Evolutionary conservation across 2,797 vertebrate genomes (phyloP).

Genomic region (Salarias fasciatus): DNA sequence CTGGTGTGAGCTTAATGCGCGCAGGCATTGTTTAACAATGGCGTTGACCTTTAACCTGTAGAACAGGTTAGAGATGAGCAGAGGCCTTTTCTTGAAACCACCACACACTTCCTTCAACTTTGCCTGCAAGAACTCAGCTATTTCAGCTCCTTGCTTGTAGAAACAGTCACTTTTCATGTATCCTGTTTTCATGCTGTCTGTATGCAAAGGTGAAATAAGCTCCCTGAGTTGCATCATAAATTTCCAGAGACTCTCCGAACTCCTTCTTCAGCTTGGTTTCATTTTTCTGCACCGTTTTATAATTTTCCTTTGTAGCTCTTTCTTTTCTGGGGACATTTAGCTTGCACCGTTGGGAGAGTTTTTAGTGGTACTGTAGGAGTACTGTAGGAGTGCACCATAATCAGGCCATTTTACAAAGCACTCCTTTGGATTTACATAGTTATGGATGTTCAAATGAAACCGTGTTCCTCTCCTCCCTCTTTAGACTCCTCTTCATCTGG

Average conservation of each 20-base stretch:
- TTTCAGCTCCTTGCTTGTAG: background rate
- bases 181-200: too few species aligned
- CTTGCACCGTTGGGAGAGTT: too few species aligned
- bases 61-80: constrained; percentile 51
- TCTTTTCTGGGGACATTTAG: too few species aligned
- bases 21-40: constrained; percentile 20
- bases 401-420: constrained; percentile 10
- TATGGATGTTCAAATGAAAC: constrained; percentile 16
- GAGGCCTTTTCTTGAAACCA: constrained; percentile 41
- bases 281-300: too few species aligned
- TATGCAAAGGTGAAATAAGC: too few species aligned
- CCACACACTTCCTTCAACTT: constrained; percentile 1
- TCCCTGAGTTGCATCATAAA: background rate
- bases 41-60: constrained; percentile 65
- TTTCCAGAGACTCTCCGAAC: too few species aligned
- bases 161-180: background rate
- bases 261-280: too few species aligned
- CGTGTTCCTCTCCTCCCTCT: constrained; percentile 14
- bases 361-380: background rate
- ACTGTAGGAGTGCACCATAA: constrained; percentile 28
- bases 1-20: constrained; percentile 9
- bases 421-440: constrained; percentile 5
- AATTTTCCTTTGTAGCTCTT: too few species aligned
- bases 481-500: constrained; percentile 91
- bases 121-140: background rate